phyloP scores from a whole-genome alignment of 2,113 vertebrate genomes.

The Herpetotheres cachinnans region DNA sequence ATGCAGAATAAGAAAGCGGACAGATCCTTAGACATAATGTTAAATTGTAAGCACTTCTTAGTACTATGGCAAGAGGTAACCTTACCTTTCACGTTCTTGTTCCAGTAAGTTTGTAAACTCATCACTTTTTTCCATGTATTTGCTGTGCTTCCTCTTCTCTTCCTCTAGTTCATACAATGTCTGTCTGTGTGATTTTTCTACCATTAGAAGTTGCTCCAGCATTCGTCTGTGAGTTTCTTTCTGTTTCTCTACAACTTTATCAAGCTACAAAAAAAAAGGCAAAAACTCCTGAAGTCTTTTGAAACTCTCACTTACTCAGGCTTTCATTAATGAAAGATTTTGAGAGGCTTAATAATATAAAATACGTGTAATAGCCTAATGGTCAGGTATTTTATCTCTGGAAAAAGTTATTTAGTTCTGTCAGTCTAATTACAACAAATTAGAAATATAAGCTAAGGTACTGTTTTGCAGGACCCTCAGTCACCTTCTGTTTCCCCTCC shows the following conservation, averaged over 20 bases:
- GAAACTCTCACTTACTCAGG: neutral
- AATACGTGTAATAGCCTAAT: neutral
- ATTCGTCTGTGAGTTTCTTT: conserved; percentile 78
- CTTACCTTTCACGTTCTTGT: conserved; percentile 91
- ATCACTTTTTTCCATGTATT: conserved; percentile 81
- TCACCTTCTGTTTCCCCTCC: neutral
- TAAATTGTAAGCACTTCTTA: neutral
- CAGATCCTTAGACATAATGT: neutral
- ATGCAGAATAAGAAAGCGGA: neutral
- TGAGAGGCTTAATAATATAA: neutral
- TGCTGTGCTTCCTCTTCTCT: conserved; percentile 81
- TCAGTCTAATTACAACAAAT: neutral
- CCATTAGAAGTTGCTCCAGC: conserved; percentile 81
- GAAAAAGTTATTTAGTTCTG: neutral
- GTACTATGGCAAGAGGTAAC: neutral
- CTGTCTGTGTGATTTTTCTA: conserved; percentile 79
- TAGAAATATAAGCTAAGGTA: neutral
- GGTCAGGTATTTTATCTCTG: neutral
- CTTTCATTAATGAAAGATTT: neutral
- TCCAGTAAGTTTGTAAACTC: conserved; percentile 82
- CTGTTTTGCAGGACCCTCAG: neutral
- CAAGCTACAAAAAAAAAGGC: conserved; percentile 75
- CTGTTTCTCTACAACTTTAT: conserved; percentile 80
- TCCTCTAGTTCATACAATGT: conserved; percentile 79
- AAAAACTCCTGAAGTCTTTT: conserved; percentile 1